Conservation (phyloP, 2,113 vertebrate species). For the Genyomyrus donnyi region DNA sequence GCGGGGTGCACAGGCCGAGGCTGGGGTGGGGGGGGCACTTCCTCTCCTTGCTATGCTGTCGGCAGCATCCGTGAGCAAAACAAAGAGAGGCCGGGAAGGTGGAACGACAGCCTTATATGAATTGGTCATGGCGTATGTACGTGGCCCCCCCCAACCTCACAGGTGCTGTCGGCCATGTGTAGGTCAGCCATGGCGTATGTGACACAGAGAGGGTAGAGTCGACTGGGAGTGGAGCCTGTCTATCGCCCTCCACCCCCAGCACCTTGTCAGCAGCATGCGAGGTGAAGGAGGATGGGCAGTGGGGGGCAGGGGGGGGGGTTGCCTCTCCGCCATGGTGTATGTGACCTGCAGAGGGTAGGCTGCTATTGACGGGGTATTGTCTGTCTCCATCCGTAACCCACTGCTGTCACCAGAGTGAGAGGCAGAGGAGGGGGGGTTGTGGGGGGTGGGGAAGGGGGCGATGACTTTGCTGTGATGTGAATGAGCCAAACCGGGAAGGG, state of each 20-base stretch:
- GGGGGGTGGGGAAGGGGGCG: background rate
- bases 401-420: slow-evolving; percentile 2
- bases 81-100: background rate
- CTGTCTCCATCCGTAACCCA: background rate
- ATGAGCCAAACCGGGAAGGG: background rate
- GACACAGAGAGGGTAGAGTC: background rate
- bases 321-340: slow-evolving; percentile 14
- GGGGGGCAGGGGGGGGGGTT: background rate
- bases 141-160: background rate
- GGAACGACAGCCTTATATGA: background rate
- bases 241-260: background rate
- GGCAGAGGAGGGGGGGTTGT: background rate
- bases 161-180: background rate
- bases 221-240: background rate
- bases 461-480: background rate
- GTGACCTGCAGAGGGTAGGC: slow-evolving; percentile 2
- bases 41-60: background rate
- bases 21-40: background rate
- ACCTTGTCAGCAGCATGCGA: background rate
- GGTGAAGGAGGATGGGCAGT: background rate
- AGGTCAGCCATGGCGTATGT: slow-evolving; percentile 2
- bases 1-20: background rate
- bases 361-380: background rate
- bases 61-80: background rate
- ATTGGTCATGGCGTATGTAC: background rate